These are phyloP conservation scores for Ptychochromis oligacanthus DNA, from an alignment of 2,113 vertebrate species.

Conservation along the genomic window DNA sequence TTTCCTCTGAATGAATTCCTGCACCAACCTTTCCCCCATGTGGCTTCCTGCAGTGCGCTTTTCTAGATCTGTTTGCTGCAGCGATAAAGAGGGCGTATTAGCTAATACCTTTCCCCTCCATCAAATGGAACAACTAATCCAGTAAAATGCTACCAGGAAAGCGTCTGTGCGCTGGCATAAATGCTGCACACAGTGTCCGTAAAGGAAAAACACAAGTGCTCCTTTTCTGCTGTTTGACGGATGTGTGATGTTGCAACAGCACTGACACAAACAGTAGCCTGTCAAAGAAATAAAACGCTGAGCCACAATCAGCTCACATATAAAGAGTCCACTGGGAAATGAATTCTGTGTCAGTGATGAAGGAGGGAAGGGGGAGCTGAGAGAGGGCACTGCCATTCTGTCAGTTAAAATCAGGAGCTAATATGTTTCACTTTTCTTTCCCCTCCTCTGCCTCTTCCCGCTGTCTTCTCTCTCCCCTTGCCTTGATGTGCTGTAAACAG, in stretches of 20 bases:
- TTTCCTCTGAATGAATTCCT: conserved; percentile 72
- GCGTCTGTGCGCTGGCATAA: conserved; percentile 11
- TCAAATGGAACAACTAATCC: conserved; percentile 56
- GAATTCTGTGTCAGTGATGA: conserved; percentile 27
- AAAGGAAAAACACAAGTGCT: conserved; percentile 5
- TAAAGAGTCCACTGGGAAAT: conserved; percentile 52
- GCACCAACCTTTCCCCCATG: conserved; percentile 52
- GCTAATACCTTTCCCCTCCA: conserved; percentile 60
- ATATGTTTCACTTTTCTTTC: conserved; percentile 82
- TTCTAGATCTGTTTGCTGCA: conserved; percentile 58
- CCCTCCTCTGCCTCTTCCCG: conserved; percentile 70
- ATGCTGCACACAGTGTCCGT: conserved; percentile 38
- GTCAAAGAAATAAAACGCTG: conserved; percentile 23
- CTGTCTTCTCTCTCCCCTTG: conserved; percentile 63
- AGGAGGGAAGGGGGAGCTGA: conserved; percentile 37
- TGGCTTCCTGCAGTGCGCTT: conserved; percentile 70
- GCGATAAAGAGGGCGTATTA: conserved; percentile 71
- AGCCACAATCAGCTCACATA: conserved; percentile 33
- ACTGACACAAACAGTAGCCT: conserved; percentile 54
- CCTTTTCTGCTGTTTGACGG: conserved; percentile 35
- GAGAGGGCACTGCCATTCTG: conserved; percentile 64
- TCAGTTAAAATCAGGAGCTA: conserved; percentile 82
- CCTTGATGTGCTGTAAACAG: conserved; percentile 87
- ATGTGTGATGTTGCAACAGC: conserved; percentile 39
- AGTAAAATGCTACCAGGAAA: conserved; percentile 37